Percentiles rank a stretch among this genome's conserved stretches.
These are phyloP conservation scores for Ceratoteleas bidentatus DNA, from an alignment of 1,140 invertebrate genomes.

Conservation along the genomic window DNA sequence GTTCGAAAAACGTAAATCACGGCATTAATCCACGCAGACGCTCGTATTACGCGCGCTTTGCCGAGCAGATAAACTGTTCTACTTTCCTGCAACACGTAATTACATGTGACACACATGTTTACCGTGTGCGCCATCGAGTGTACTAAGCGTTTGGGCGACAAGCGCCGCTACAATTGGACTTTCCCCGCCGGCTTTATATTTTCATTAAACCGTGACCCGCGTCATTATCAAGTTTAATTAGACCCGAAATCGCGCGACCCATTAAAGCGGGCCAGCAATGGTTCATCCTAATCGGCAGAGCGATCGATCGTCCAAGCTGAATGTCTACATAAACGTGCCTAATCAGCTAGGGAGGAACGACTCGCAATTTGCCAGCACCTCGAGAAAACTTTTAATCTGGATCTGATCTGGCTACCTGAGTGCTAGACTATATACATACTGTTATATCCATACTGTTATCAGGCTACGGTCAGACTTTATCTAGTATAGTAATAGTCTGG, in stretches of 20 bases:
- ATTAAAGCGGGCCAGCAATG: too few relatives aligned
- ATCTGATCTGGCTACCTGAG: too few relatives aligned
- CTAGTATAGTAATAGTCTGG: too few relatives aligned
- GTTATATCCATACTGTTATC: too few relatives aligned
- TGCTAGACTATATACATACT: too few relatives aligned
- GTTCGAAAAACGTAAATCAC: constrained; percentile 40
- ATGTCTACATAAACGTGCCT: neutral
- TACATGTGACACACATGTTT: constrained; percentile 72
- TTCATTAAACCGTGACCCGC: neutral
- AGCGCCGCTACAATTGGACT: constrained; percentile 45
- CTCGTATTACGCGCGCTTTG: constrained; percentile 42
- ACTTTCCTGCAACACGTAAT: constrained; percentile 71
- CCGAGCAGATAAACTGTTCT: constrained; percentile 68
- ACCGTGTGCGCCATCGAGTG: constrained; percentile 64
- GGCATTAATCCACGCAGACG: constrained; percentile 27
- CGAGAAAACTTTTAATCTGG: too few relatives aligned
- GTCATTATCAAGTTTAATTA: neutral
- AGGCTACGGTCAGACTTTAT: too few relatives aligned
- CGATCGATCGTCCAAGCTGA: too few relatives aligned
- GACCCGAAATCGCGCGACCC: constrained; percentile 5
- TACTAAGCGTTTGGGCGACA: constrained; percentile 43
- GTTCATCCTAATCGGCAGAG: too few relatives aligned
- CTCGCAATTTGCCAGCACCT: too few relatives aligned
- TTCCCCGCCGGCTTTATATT: constrained; percentile 52
- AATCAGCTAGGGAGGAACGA: too few relatives aligned